Conservation (phyloP, 2,888 invertebrate genomes). For the Drosophila lutescens region DNA sequence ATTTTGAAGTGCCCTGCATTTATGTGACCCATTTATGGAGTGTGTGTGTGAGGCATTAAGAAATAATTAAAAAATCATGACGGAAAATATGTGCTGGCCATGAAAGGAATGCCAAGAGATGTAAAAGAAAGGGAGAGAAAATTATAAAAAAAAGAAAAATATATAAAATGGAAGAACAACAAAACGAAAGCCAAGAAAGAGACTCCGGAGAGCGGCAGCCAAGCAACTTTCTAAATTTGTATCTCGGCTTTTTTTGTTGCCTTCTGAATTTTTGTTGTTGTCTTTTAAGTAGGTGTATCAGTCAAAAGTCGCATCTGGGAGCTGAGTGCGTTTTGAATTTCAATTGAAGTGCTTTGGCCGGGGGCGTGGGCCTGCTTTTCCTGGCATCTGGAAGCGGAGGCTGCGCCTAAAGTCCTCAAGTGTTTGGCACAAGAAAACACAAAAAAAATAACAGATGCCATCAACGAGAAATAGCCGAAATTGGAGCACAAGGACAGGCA, state of each 20-base stretch:
- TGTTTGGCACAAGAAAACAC: constrained; percentile 51
- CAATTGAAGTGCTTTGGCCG: constrained; percentile 58
- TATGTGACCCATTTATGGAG: constrained; percentile 51
- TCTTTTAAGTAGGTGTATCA: constrained; percentile 77
- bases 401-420: constrained; percentile 56
- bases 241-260: constrained; percentile 25
- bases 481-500: constrained; percentile 53
- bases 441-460: constrained; percentile 4
- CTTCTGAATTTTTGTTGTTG: constrained; percentile 19
- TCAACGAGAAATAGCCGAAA: constrained; percentile 25
- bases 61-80: constrained; percentile 53
- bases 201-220: constrained; percentile 51
- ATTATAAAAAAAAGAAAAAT: constrained; percentile 14
- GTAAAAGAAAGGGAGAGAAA: constrained; percentile 39
- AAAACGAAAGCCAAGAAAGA: constrained; percentile 64
- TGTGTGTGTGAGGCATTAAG: constrained; percentile 48
- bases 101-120: constrained; percentile 60
- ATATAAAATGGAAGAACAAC: constrained; percentile 27
- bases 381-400: constrained; percentile 33
- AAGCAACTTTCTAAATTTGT: constrained; percentile 79
- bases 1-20: constrained; percentile 32
- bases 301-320: constrained; percentile 56
- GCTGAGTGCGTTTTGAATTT: constrained; percentile 66
- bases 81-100: constrained; percentile 39
- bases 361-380: constrained; percentile 18